These are phyloP conservation scores for Melanostoma scalare DNA, from an alignment of 2,888 invertebrate genomes.

Conservation along the genomic window DNA sequence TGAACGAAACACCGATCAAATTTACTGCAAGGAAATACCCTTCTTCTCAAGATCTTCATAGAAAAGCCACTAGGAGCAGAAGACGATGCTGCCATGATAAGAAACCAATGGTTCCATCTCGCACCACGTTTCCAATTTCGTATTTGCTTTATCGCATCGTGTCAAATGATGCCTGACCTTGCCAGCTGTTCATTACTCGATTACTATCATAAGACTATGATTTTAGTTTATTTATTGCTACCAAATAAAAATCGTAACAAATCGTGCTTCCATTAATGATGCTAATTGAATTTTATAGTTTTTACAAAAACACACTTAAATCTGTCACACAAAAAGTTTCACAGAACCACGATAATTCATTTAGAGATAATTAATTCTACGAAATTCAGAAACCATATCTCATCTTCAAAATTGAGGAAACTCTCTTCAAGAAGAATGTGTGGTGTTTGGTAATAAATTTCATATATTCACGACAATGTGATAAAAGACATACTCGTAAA, in stretches of 20 bases:
- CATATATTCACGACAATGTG: background rate
- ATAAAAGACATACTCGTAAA: constrained; percentile 11
- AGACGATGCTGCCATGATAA: no score
- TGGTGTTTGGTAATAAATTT: constrained; percentile 9
- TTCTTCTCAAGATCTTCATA: no score
- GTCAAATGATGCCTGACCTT: no score
- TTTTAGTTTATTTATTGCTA: background rate
- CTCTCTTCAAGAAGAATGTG: background rate
- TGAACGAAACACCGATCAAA: no score
- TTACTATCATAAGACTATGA: no score
- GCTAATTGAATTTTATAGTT: constrained; percentile 18
- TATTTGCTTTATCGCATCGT: no score
- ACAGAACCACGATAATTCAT: constrained; percentile 19
- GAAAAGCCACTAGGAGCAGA: no score
- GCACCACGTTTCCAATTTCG: no score
- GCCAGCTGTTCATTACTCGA: no score
- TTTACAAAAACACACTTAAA: background rate
- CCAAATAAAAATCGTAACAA: background rate
- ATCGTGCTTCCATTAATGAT: constrained; percentile 12
- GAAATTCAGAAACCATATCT: background rate
- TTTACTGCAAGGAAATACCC: no score
- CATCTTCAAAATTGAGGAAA: constrained; percentile 1
- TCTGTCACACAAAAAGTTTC: constrained; percentile 13
- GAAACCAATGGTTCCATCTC: no score
- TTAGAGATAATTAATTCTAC: constrained; percentile 3